Conservation (phyloP, 30 jellyfish, hydroid and myxozoan species). For the Cassiopea andromeda region DNA sequence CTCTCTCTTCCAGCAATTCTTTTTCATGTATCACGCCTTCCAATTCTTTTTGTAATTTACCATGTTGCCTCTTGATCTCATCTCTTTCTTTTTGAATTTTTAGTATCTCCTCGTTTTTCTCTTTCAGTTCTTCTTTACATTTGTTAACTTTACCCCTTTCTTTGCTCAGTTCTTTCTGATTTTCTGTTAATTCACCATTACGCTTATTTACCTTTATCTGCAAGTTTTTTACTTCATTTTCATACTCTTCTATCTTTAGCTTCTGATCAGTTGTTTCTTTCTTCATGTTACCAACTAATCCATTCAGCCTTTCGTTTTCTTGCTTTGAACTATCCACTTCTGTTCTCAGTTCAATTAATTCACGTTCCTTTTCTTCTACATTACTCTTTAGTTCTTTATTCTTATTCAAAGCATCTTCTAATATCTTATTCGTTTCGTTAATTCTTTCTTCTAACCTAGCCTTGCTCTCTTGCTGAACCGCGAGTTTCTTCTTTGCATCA, state of each 20-base stretch:
- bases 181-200: conserved; percentile 47
- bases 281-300: background rate
- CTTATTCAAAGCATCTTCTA: background rate
- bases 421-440: background rate
- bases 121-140: conserved; percentile 15
- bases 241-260: background rate
- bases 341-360: background rate
- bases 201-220: conserved; percentile 28
- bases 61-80: background rate
- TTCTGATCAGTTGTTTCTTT: background rate
- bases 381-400: background rate
- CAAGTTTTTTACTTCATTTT: background rate
- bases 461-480: background rate
- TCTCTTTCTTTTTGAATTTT: conserved; percentile 15
- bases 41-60: background rate
- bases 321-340: background rate
- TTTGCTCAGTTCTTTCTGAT: conserved; percentile 26
- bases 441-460: background rate
- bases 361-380: background rate
- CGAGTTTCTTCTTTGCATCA: background rate
- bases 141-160: conserved; percentile 24
- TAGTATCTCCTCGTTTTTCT: conserved; percentile 4
- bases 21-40: conserved; percentile 3
- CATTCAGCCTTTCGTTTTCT: background rate
- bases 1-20: background rate